Base-by-base conservation (phyloP, 2,888 invertebrate species). In the Drosophila glabriapex region DNA sequence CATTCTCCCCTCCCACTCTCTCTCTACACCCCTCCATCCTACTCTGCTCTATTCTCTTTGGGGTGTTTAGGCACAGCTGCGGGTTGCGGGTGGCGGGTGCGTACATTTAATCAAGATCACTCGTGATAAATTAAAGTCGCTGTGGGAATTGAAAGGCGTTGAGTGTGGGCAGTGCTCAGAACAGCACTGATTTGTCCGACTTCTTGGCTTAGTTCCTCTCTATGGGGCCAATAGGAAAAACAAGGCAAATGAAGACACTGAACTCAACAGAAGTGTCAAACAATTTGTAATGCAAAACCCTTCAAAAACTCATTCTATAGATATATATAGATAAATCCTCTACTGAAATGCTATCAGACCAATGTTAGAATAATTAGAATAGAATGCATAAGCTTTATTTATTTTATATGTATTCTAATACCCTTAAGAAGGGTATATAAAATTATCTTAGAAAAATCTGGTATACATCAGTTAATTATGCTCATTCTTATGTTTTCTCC, bases 21-120 rank as follows among this genome's bases (percentile, higher is more conserved):
- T n/a, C 41, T 4, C 10, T 16, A 37, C 25, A 39, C 29, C 14
- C 22, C 29, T 12, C 29, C 10, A 1, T 16, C 25, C 1, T 10
- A 28, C 35, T 1, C 4, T 41, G 7, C 16, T 46, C 53, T 39
- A 37, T 61, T 49, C 28, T 39, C 28, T 29, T 67, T 41, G 35
- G 43, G 43, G 35, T 63, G 33, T 55, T 55, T 59, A 29, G 59
- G 22, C 50, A 41, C 50, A 35, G 29, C 7, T 29, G 64, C 10
- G 43, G 52, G 35, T 28, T 19, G 41, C 41, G 50, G 33, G 22
- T 41, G 7, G 76, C 70, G 76, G 72, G 67, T 71, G 67, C 67
- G 56, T 39, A 80, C 76, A 75, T 76, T 85, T 74, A 87, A 87
- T 87, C 87, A 85, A 89, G 88, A 89, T 87, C 85, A 70, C 65